These are phyloP conservation scores for Ladona fulva DNA, from an alignment of 1,140 invertebrate species.

Conservation along the genomic window DNA sequence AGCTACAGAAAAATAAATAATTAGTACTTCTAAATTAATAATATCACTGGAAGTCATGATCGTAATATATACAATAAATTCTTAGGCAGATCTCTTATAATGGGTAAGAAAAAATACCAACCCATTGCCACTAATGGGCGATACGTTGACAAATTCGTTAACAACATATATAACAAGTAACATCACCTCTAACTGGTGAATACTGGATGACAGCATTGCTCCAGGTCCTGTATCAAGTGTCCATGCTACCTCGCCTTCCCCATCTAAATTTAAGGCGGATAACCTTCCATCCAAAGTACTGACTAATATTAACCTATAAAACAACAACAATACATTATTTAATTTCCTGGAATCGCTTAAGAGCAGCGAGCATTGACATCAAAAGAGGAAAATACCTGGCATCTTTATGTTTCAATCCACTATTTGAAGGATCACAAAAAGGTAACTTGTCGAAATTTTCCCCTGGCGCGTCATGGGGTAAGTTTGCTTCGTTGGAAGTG, in stretches of 20 bases:
- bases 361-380: too few species aligned
- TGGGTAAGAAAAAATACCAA: too few species aligned
- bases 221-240: slow-evolving; percentile 58
- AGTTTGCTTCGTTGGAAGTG: neutral
- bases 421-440: neutral
- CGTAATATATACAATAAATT: neutral
- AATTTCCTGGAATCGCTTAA: too few species aligned
- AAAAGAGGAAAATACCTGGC: neutral
- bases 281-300: slow-evolving; percentile 81
- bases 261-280: slow-evolving; percentile 59
- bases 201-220: slow-evolving; percentile 71
- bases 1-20: slow-evolving; percentile 44
- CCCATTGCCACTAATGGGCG: too few species aligned
- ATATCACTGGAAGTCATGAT: neutral
- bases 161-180: neutral
- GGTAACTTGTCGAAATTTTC: neutral
- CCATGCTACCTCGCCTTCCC: slow-evolving; percentile 64
- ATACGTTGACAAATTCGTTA: too few species aligned
- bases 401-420: neutral
- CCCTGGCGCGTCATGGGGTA: neutral
- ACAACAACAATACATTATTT: too few species aligned
- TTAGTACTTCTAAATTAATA: too few species aligned
- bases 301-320: slow-evolving; percentile 60
- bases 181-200: slow-evolving; percentile 68
- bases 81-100: neutral